Percentiles rank a stretch among this genome's conserved stretches.
These are phyloP conservation scores for Uria aalge DNA, from an alignment of 2,113 vertebrate species.

Conservation along the genomic window DNA sequence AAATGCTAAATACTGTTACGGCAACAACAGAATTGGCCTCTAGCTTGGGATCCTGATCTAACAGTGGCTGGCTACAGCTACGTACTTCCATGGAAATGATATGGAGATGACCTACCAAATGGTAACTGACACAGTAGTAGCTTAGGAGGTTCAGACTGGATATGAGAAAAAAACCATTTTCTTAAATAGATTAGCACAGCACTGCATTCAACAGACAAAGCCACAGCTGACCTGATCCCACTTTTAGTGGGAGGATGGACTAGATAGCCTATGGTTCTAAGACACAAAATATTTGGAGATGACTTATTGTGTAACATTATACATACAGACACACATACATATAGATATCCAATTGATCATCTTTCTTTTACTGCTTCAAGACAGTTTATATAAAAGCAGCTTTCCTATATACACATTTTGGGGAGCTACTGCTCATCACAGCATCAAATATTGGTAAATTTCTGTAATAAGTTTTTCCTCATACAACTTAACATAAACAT, in stretches of 20 bases:
- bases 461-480: background rate
- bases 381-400: background rate
- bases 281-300: background rate
- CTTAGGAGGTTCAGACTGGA: background rate
- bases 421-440: background rate
- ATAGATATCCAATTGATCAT: accelerated
- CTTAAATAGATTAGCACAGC: background rate
- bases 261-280: background rate
- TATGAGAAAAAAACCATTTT: background rate
- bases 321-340: background rate
- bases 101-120: background rate
- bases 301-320: background rate
- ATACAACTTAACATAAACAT: background rate
- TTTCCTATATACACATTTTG: background rate
- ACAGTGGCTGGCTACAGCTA: background rate
- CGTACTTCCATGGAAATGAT: background rate
- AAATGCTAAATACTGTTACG: background rate
- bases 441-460: background rate
- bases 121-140: background rate
- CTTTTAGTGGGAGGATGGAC: background rate
- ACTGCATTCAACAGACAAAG: background rate
- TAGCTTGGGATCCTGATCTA: background rate
- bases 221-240: background rate
- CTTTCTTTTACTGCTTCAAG: background rate
- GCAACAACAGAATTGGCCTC: background rate